Conservation (phyloP, 2,113 vertebrate species). For the Solenodon paradoxus region DNA sequence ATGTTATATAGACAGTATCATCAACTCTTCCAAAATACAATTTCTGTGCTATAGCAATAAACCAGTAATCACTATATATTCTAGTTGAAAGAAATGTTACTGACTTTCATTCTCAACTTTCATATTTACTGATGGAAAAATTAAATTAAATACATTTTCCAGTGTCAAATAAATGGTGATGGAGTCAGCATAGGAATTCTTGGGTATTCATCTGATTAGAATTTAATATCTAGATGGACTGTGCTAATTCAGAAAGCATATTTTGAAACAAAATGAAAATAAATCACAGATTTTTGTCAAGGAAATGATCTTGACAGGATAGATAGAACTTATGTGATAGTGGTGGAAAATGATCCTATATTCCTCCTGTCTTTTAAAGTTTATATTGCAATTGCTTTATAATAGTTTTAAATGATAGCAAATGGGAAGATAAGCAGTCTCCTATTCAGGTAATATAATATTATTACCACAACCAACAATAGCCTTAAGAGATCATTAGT, state of each 20-base stretch:
- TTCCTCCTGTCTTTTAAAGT: neutral
- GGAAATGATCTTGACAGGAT: neutral
- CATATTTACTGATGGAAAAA: conserved; percentile 8
- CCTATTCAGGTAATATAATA: neutral
- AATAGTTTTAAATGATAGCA: conserved; percentile 25
- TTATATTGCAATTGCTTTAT: neutral
- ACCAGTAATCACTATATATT: neutral
- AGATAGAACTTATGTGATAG: neutral
- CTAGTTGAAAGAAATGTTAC: neutral
- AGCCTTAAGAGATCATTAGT: neutral
- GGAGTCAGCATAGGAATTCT: neutral
- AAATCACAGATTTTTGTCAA: neutral
- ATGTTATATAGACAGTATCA: neutral
- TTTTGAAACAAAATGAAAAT: conserved; percentile 24
- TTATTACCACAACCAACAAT: neutral
- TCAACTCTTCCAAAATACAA: neutral
- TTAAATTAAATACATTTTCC: neutral
- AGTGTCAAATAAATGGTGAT: neutral
- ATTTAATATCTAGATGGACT: conserved; percentile 31
- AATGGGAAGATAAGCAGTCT: conserved; percentile 1
- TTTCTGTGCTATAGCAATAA: neutral
- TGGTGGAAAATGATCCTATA: neutral
- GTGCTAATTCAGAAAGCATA: neutral
- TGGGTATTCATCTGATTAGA: neutral
- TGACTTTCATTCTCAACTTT: neutral